Conservation (phyloP, 2,888 invertebrate genomes). For the Leptothorax acervorum region DNA sequence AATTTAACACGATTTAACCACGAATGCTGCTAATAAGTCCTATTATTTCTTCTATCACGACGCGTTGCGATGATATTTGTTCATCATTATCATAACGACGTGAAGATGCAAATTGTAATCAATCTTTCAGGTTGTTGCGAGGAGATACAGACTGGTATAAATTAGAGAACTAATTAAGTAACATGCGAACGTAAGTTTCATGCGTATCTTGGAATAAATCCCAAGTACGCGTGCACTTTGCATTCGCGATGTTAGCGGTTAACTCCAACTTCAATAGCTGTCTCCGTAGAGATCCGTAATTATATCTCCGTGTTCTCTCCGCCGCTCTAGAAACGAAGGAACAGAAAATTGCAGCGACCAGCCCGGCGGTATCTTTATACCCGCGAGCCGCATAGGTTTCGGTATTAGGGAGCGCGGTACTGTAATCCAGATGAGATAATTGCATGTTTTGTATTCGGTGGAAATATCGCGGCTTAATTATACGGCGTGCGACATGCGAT, state of each 20-base stretch:
- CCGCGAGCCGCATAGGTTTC: constrained; percentile 17
- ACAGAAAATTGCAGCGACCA: constrained; percentile 27
- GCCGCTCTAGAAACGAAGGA: constrained; percentile 39
- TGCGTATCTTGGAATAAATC: neutral
- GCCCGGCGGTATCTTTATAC: constrained; percentile 20
- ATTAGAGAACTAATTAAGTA: constrained; percentile 17
- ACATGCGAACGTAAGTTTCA: neutral
- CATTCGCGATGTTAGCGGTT: neutral
- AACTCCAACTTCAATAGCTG: constrained; percentile 20
- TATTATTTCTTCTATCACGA: neutral
- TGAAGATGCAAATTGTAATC: neutral
- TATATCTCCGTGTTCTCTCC: constrained; percentile 24
- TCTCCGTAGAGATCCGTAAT: constrained; percentile 31
- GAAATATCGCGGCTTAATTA: constrained; percentile 57
- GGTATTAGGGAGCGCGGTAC: constrained; percentile 46
- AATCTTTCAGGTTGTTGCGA: neutral
- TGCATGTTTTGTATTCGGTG: constrained; percentile 46
- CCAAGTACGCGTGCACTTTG: neutral
- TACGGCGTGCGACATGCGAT: constrained; percentile 42
- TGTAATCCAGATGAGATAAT: constrained; percentile 51
- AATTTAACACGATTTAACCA: neutral
- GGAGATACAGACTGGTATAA: neutral
- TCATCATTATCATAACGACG: neutral
- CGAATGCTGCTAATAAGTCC: neutral
- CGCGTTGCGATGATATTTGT: neutral